These are phyloP conservation scores for Yponomeuta malinellus DNA, from an alignment of 2,888 invertebrate species.

Conservation along the genomic window DNA sequence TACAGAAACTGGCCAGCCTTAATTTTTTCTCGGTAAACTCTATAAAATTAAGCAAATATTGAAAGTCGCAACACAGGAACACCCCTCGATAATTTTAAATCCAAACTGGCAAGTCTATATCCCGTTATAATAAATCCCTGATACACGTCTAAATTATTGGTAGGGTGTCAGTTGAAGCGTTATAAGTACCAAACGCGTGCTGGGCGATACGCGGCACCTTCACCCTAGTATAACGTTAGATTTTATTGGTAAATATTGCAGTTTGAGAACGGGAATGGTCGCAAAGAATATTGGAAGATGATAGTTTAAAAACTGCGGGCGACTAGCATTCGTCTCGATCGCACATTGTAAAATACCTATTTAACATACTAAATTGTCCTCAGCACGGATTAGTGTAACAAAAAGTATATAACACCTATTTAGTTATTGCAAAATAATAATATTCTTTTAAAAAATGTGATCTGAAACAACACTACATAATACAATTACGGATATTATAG, in stretches of 20 bases:
- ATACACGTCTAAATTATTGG: constrained; percentile 3
- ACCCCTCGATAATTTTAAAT: background rate
- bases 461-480: too few species aligned
- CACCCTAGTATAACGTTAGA: background rate
- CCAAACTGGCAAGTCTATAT: constrained; percentile 1
- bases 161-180: constrained; percentile 61
- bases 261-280: background rate
- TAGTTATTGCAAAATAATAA: too few species aligned
- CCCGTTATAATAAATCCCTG: constrained; percentile 1
- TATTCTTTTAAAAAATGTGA: too few species aligned
- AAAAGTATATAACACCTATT: too few species aligned
- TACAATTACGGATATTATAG: too few species aligned
- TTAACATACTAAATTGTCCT: too few species aligned
- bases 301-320: background rate
- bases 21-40: background rate
- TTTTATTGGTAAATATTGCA: background rate
- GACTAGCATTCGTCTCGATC: too few species aligned
- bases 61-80: background rate
- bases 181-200: constrained; percentile 45
- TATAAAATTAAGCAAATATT: background rate
- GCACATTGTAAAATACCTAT: too few species aligned
- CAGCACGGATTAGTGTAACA: too few species aligned
- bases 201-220: background rate
- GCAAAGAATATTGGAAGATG: background rate
- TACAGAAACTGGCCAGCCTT: background rate